Base-by-base conservation (phyloP, 2,113 vertebrate species). In the Leucosticte australis region DNA sequence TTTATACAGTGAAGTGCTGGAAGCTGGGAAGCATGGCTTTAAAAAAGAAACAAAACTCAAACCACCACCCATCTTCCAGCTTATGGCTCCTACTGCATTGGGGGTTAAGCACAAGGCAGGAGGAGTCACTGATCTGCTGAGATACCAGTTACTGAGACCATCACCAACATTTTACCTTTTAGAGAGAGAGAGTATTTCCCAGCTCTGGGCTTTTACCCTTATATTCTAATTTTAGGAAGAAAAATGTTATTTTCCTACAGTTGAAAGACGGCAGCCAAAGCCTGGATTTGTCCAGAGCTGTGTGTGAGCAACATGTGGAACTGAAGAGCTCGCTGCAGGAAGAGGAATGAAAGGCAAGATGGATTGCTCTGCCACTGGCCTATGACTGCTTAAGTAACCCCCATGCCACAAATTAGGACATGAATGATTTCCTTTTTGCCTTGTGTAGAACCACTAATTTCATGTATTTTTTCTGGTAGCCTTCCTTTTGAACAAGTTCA, bases 321-420 rank as follows among this genome's bases (percentile, higher is more conserved):
- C 37, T 0, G 0, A 57, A 50, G 4, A 26, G 24, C 27, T 79
- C 24, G 2, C 46, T 74, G 53, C 47, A 84, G 37, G 53, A 53
- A 56, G 21, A 57, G 16, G 14, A 85, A 55, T 2, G 5, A 47
- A 65, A 30, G 60, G 16, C n/a, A 47, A 84, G 19, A 62, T 70
- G 59, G 10, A 37, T 50, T 86, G 41, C 41, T 91, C 49, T 93
- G 57, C 20, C 24, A 8, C 6, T 41, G 57, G 52, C 46, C 49
- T 67, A 13, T 64, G 74, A 16, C 33, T 60, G 12, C 56, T 57
- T 24, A 47, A 77, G 33, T 87, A 87, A 57, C 37, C 13, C 13
- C 23, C 1, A 4, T 47, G 37, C 1, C 2, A 83, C 56, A 65
- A 76, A 46, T 42, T 57, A 49, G n/a, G 13, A 73, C 11, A 7